These are phyloP conservation scores for Amorpha juglandis DNA, from an alignment of 2,888 invertebrate genomes.

Conservation along the genomic window DNA sequence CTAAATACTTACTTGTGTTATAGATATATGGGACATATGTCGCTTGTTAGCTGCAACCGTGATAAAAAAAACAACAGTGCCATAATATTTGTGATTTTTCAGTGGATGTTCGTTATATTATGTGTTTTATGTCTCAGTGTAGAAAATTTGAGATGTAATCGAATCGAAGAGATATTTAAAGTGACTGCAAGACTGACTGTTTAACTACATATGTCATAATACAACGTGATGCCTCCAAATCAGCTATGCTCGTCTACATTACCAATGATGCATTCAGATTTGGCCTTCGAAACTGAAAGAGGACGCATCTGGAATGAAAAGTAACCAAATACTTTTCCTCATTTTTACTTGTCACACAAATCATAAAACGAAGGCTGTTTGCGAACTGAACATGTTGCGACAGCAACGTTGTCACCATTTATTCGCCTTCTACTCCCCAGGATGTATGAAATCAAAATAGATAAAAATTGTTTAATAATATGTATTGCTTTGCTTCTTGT, in stretches of 20 bases:
- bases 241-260: constrained; percentile 52
- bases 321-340: constrained; percentile 55
- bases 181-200: constrained; percentile 26
- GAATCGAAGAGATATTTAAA: background rate
- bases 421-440: constrained; percentile 5
- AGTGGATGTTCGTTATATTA: background rate
- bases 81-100: constrained; percentile 8
- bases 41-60: background rate
- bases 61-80: constrained; percentile 10
- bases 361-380: background rate
- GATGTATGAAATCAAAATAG: constrained; percentile 34
- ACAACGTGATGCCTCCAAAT: constrained; percentile 60
- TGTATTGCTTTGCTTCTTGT: constrained; percentile 64
- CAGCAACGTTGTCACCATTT: background rate
- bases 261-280: constrained; percentile 66
- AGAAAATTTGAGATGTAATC: background rate
- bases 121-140: background rate
- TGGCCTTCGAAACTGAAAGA: constrained; percentile 64
- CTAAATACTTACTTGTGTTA: constrained; percentile 12
- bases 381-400: constrained; percentile 1
- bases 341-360: constrained; percentile 28
- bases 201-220: constrained; percentile 41
- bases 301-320: constrained; percentile 64
- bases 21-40: constrained; percentile 1
- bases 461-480: constrained; percentile 60